A percentile compares a stretch with the other conserved stretches of the same genome.
Conservation (phyloP, 2,113 vertebrate genomes). For the Pholis gunnellus region DNA sequence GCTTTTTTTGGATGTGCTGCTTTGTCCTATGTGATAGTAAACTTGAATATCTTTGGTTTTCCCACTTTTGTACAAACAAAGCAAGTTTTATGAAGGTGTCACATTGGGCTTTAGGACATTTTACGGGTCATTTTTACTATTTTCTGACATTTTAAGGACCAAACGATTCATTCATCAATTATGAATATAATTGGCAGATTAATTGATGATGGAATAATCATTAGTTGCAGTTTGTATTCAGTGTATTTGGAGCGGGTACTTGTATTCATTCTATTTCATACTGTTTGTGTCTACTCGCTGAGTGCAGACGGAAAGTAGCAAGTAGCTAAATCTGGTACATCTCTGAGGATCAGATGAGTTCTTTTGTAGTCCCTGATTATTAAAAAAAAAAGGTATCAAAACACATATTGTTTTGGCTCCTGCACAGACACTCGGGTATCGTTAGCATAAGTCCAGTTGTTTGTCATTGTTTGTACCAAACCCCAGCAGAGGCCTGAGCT, state of each 20-base stretch:
- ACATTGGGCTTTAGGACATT: neutral
- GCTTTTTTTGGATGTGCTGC: neutral
- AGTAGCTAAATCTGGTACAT: neutral
- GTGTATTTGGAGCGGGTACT: neutral
- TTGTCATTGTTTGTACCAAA: constrained; percentile 39
- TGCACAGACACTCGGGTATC: neutral
- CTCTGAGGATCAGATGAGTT: neutral
- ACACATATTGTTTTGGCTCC: neutral
- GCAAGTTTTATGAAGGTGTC: neutral
- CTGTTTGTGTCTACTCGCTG: neutral
- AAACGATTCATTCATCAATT: neutral
- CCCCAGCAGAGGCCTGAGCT: constrained; percentile 12
- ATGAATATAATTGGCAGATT: neutral
- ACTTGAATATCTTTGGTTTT: neutral
- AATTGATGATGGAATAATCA: neutral
- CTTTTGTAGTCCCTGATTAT: neutral
- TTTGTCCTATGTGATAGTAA: neutral
- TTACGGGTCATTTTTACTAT: neutral
- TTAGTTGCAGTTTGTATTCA: neutral
- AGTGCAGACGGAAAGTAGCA: neutral
- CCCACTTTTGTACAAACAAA: neutral
- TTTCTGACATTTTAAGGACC: neutral
- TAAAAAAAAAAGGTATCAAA: neutral
- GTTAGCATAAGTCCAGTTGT: constrained; percentile 19
- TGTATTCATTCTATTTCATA: neutral